Evolutionary conservation across 2,888 invertebrate species (phyloP).

Genomic region (Leptinotarsa tumamoca): DNA sequence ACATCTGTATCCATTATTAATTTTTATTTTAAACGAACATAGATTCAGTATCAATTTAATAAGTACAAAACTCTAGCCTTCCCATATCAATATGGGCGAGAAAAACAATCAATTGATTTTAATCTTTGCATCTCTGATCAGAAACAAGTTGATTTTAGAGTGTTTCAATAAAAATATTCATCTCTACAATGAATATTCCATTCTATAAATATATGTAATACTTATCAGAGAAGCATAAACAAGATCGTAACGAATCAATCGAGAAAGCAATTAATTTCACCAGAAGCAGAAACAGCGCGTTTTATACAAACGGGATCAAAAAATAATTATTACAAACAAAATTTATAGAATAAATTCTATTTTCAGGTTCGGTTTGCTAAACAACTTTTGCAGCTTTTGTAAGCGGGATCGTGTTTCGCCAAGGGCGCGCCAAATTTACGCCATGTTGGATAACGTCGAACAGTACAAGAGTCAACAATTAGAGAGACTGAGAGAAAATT

Average conservation of each 20-base stretch:
- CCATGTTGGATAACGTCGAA: conserved; percentile 91
- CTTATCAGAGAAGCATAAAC: not conserved
- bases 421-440: conserved; percentile 84
- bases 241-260: not conserved
- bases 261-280: not conserved
- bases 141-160: too few relatives aligned
- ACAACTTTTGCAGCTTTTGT: conserved; percentile 82
- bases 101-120: too few relatives aligned
- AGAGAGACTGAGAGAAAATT: conserved; percentile 90
- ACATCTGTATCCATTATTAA: too few relatives aligned
- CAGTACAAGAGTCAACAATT: conserved; percentile 90
- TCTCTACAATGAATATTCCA: not conserved
- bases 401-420: conserved; percentile 78
- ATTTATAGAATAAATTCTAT: conserved; percentile 37
- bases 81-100: too few relatives aligned
- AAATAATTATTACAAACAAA: not conserved
- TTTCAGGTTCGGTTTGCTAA: conserved; percentile 78
- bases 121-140: too few relatives aligned
- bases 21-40: too few relatives aligned
- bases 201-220: not conserved
- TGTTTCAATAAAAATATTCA: too few relatives aligned
- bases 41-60: too few relatives aligned
- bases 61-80: too few relatives aligned
- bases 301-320: not conserved
- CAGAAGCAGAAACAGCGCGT: not conserved